Percentiles rank a stretch among this genome's conserved stretches.
phyloP scores from a whole-genome alignment of 2,888 invertebrate species.

The Oasisia sp. region DNA sequence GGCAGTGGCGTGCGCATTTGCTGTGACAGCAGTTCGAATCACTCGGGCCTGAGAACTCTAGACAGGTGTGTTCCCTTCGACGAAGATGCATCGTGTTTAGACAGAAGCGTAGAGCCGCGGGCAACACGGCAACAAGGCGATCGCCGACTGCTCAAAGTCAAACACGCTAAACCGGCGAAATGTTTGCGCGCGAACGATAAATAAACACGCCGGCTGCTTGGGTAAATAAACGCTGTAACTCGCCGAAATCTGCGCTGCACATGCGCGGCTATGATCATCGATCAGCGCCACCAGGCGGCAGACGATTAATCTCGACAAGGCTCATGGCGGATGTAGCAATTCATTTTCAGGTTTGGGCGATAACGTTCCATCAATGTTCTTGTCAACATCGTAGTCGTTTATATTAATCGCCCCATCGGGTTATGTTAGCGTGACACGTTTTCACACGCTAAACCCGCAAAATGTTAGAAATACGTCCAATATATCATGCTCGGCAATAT shows the following conservation, averaged over 20 bases:
- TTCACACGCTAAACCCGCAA: background rate
- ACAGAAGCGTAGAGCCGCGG: background rate
- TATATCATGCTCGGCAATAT: background rate
- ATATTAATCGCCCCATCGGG: background rate
- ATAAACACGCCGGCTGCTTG: constrained; percentile 6
- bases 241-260: background rate
- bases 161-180: constrained; percentile 10
- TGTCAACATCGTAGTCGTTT: background rate
- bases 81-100: constrained; percentile 3
- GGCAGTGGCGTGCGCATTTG: background rate
- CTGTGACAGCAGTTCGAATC: background rate
- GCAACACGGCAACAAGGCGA: constrained; percentile 1
- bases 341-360: background rate
- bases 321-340: background rate
- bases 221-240: constrained; percentile 5
- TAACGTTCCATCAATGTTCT: background rate
- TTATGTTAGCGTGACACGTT: background rate
- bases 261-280: background rate
- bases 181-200: constrained; percentile 9
- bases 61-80: background rate
- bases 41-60: background rate
- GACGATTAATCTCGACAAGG: background rate
- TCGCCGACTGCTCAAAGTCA: background rate
- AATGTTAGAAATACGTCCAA: background rate
- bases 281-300: background rate